These are phyloP conservation scores for Rhincodon typus DNA, from an alignment of 2,797 vertebrate species.

Conservation along the genomic window DNA sequence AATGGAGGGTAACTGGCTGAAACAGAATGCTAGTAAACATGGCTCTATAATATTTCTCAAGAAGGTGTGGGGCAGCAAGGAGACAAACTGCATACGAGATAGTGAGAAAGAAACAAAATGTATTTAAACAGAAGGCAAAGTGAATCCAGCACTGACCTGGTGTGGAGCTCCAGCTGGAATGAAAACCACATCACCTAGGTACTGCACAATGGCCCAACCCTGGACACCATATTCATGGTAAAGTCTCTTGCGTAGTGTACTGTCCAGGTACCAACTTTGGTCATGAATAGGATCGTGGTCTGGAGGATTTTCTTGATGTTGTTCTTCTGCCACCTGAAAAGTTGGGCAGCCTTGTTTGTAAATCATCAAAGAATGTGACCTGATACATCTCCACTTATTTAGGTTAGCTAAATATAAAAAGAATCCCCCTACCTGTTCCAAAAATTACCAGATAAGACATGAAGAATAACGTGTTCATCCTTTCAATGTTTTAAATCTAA, in stretches of 20 bases:
- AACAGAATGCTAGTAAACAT: neutral
- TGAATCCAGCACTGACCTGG: constrained; percentile 52
- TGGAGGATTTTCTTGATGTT: constrained; percentile 64
- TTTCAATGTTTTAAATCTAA: neutral
- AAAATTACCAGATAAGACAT: neutral
- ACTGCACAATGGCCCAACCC: constrained; percentile 70
- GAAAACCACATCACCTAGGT: constrained; percentile 67
- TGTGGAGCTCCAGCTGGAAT: constrained; percentile 69
- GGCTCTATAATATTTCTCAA: too few relatives aligned
- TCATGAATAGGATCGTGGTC: constrained; percentile 69
- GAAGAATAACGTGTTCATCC: neutral
- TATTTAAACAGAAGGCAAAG: neutral
- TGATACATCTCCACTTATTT: neutral
- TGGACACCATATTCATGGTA: constrained; percentile 66
- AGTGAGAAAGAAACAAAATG: neutral
- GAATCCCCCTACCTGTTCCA: neutral
- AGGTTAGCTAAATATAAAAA: neutral
- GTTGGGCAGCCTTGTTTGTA: neutral
- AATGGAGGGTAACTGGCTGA: neutral
- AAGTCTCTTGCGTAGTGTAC: constrained; percentile 56
- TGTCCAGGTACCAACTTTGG: constrained; percentile 68
- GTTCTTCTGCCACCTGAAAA: constrained; percentile 62
- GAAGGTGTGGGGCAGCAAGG: too few relatives aligned
- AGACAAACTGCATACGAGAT: too few relatives aligned
- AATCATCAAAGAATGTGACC: too few relatives aligned